phyloP scores from a whole-genome alignment of 2,113 vertebrate species.

The Chiloscyllium plagiosum region DNA sequence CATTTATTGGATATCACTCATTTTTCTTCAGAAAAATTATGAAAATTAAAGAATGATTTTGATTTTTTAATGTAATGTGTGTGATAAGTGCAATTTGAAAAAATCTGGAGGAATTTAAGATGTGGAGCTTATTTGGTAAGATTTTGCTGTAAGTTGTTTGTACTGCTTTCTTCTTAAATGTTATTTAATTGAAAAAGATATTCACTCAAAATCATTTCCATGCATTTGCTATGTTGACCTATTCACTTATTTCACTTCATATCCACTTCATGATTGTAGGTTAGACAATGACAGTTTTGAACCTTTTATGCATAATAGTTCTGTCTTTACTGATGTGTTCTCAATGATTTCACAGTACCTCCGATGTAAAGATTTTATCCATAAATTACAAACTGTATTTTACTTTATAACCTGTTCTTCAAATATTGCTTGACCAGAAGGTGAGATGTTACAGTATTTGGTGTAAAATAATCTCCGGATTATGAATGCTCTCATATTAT shows the following conservation, averaged over 20 bases:
- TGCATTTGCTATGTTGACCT: not conserved
- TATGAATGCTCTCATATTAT: not conserved
- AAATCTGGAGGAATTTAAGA: not conserved
- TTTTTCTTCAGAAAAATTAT: not conserved
- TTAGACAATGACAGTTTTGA: not conserved
- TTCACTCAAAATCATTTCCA: not conserved
- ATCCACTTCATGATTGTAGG: not conserved
- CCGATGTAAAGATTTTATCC: not conserved
- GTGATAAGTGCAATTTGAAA: not conserved
- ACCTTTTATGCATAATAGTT: not conserved
- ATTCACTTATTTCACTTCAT: not conserved
- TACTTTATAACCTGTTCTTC: not conserved
- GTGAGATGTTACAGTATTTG: not conserved
- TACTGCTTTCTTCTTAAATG: not conserved
- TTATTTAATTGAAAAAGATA: not conserved
- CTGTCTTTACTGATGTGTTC: not conserved
- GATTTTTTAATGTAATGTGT: not conserved
- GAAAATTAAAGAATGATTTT: not conserved
- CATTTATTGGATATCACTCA: not conserved
- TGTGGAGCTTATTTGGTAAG: not conserved
- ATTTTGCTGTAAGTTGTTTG: not conserved
- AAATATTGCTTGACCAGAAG: not conserved
- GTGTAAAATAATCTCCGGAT: not conserved
- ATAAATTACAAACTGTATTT: not conserved
- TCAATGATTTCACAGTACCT: not conserved